Evolutionary conservation across 2,888 invertebrate genomes (phyloP).

Genomic region (Hermaeophaga mercurialis): DNA sequence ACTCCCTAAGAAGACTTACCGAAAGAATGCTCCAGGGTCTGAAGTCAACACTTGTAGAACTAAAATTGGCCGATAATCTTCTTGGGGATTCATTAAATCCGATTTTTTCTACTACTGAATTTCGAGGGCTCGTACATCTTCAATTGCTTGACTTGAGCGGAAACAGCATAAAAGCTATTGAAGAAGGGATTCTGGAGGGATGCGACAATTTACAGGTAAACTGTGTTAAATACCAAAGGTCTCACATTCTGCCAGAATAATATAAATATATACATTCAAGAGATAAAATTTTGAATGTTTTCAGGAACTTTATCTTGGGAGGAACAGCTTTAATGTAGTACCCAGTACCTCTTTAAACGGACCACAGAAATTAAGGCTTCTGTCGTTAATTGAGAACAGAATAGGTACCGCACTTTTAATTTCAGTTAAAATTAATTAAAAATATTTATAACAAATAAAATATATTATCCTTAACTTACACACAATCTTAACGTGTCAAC

Average conservation of each 20-base stretch:
- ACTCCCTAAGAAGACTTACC: constrained; percentile 77
- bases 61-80: constrained; percentile 79
- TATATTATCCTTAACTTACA: no score
- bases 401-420: constrained; percentile 68
- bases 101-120: constrained; percentile 85
- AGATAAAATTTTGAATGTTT: no score
- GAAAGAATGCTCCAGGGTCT: constrained; percentile 75
- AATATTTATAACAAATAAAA: no score
- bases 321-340: constrained; percentile 76
- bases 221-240: no score
- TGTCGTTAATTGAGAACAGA: constrained; percentile 78
- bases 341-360: constrained; percentile 83
- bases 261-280: no score
- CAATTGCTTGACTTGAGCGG: constrained; percentile 78
- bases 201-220: constrained; percentile 74
- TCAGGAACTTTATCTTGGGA: constrained; percentile 79
- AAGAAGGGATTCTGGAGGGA: constrained; percentile 85
- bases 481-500: no score
- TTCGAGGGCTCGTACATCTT: constrained; percentile 75
- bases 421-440: no score
- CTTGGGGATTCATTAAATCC: constrained; percentile 89
- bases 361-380: constrained; percentile 71
- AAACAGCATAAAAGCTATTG: constrained; percentile 80
- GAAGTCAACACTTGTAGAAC: constrained; percentile 68
- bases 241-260: no score